Base-by-base conservation (phyloP, 2,113 vertebrate genomes). In the Phyllostomus discolor region DNA sequence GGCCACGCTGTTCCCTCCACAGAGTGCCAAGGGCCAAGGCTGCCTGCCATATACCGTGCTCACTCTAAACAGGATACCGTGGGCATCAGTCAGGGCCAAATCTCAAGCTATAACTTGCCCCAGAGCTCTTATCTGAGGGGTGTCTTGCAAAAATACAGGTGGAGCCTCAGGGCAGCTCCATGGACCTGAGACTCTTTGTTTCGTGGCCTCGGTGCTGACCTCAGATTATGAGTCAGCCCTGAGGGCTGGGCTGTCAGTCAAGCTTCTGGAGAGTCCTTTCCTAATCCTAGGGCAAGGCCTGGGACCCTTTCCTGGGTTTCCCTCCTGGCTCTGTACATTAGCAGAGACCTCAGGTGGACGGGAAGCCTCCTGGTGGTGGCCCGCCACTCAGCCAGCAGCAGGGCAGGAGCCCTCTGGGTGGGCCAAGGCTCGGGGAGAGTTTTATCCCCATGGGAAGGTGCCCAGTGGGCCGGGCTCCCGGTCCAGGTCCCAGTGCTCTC, bases 141-240 rank as follows among this genome's bases (percentile, higher is more conserved):
- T 22, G 26, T 46, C 81, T 52, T 33, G 57, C 33, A 28, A 20
- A 76, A 38, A 72, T 0, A 31, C 66, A 41, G 69, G 50, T 1
- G 31, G 59, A 14, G 12, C 2, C 0, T 12, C 11, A 11, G 54
- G 43, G 24, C 0, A 0, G 38, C 54, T 78, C 69, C 17, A 7
- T 16, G 75, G 59, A 41, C 46, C 28, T 67, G 78, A 17, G 62
- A 62, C 59, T 85, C 43, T 87, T 80, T 92, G 87, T 92, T 88
- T n/a, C 50, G 46, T 86, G 85, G 72, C 52, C 52, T 92, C 80
- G 46, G 35, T 88, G 88, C 52, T 75, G 75, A 67, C 88, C 75
- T 91, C 33, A 79, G 66, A 67, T 31, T 86, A 7, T 88, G 94
- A 96, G 52, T 96, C 93, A 91, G 10, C 38, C 15, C 86, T 6